phyloP scores from a whole-genome alignment of 2,797 vertebrate genomes.

The Spinus olivaceus region DNA sequence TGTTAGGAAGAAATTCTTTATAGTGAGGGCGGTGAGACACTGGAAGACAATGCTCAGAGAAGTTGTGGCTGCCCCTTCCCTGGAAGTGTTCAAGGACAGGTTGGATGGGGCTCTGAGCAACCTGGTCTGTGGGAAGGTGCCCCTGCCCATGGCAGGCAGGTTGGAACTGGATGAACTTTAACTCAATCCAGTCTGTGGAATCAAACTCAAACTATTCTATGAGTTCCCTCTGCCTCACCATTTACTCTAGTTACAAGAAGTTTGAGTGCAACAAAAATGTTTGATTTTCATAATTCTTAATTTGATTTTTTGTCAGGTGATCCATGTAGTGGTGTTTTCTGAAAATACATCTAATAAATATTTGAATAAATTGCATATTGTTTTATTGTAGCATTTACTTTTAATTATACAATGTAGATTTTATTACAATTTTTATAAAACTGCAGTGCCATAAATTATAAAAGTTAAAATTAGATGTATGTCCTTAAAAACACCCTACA shows the following conservation, averaged over 20 bases:
- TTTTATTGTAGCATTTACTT: background rate
- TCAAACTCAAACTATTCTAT: background rate
- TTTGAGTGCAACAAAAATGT: background rate
- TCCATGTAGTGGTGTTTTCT: background rate
- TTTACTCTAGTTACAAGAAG: background rate
- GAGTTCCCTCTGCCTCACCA: background rate
- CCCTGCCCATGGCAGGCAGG: background rate
- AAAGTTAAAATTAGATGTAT: background rate
- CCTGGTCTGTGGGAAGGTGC: background rate
- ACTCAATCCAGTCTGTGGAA: background rate
- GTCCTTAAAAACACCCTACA: background rate
- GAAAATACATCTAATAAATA: background rate
- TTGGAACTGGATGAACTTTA: background rate
- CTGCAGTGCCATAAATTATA: background rate
- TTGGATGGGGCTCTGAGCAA: background rate
- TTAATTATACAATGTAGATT: background rate
- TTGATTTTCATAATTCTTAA: background rate
- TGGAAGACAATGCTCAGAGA: background rate
- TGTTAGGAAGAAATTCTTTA: background rate
- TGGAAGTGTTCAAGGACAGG: background rate
- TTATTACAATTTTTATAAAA: background rate
- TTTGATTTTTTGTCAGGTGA: background rate
- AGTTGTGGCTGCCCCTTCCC: fast-evolving
- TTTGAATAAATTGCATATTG: background rate
- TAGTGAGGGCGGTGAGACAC: background rate